Conservation (phyloP, 2,113 vertebrate species). For the Sinocyclocheilus rhinocerous region DNA sequence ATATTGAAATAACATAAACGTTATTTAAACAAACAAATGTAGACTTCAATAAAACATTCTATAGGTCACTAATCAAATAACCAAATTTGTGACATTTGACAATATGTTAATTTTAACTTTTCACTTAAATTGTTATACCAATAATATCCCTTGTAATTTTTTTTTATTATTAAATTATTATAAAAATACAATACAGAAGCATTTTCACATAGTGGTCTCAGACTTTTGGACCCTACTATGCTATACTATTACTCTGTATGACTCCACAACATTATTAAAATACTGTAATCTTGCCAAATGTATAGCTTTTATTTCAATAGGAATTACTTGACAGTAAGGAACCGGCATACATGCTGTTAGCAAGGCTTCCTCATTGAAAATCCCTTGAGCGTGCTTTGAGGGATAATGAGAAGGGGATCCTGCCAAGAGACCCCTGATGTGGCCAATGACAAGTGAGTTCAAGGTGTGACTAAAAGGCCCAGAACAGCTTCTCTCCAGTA, state of each 20-base stretch:
- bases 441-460: conserved; percentile 18
- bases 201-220: background rate
- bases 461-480: conserved; percentile 50
- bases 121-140: background rate
- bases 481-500: conserved; percentile 14
- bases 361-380: background rate
- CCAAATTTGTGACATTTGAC: background rate
- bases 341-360: background rate
- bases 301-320: background rate
- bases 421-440: conserved; percentile 29
- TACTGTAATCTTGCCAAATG: background rate
- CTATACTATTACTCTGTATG: background rate
- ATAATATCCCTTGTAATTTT: background rate
- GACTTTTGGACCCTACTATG: background rate
- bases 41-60: background rate
- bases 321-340: conserved; percentile 4
- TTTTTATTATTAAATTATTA: background rate
- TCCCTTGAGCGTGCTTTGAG: conserved; percentile 1
- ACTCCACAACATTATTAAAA: background rate
- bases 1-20: no score
- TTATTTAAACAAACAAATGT: background rate
- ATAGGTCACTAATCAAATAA: background rate
- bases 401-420: conserved; percentile 5
- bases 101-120: background rate
- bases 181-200: background rate